A percentile compares a stretch with the other conserved stretches of the same genome.
Conservation (phyloP, 2,113 vertebrate genomes). For the Leptocoma aspasia region DNA sequence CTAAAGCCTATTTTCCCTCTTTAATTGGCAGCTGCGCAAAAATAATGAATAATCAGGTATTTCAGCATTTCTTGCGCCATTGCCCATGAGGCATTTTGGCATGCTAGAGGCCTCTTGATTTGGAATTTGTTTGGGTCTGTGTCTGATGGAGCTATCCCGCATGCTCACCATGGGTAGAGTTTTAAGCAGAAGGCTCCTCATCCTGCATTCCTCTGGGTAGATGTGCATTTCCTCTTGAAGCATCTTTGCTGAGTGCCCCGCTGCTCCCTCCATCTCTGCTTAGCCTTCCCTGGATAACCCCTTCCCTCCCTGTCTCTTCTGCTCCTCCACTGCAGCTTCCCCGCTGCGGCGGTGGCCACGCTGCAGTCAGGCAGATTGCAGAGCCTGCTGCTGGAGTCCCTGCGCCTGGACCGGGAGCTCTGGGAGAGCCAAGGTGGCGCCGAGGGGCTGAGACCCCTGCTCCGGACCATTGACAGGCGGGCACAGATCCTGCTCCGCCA, state of each 20-base stretch:
- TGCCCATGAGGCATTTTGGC: neutral
- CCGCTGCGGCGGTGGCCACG: constrained; percentile 69
- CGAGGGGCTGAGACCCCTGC: constrained; percentile 68
- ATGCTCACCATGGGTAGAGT: accelerated
- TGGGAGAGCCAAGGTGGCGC: constrained; percentile 82
- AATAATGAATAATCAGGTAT: neutral
- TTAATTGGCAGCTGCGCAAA: neutral
- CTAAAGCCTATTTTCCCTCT: neutral
- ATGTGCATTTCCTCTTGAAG: neutral
- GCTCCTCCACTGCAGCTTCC: constrained; percentile 75
- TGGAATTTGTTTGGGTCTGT: neutral
- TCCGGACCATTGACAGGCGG: constrained; percentile 74
- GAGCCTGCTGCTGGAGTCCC: constrained; percentile 79
- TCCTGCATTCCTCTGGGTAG: accelerated
- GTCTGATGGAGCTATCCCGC: neutral
- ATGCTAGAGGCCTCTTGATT: neutral
- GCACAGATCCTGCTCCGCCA: constrained; percentile 77
- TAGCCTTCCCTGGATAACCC: neutral
- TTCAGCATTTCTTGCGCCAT: neutral
- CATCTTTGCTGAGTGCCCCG: neutral
- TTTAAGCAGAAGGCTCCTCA: neutral
- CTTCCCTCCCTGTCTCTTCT: neutral
- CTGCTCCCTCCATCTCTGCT: neutral
- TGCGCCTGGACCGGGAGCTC: constrained; percentile 80
- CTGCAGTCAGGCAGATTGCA: constrained; percentile 83